Base-by-base conservation (phyloP, 2,797 vertebrate genomes). In the Orientallactaga sibirica region DNA sequence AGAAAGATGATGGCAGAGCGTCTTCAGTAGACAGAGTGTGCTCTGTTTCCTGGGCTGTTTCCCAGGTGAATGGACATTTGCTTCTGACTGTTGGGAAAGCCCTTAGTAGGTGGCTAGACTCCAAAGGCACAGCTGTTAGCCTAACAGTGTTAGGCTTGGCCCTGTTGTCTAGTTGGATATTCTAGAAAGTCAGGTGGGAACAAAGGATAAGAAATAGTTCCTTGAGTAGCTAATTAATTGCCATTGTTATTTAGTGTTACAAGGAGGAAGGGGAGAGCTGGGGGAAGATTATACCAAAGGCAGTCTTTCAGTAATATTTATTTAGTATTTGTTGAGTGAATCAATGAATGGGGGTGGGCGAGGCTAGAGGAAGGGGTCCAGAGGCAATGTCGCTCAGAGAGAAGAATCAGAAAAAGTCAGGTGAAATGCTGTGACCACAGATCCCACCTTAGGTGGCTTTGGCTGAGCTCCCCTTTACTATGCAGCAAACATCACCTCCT, bases 261-360 rank as follows among this genome's bases (percentile, higher is more conserved):
- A 79, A 75, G 81, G 16, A 19, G 78, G 58, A 73, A 41, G 37
- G 41, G 58, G 12, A 61, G 74, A 70, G 25, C 29, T n/a, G 37
- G 66, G 58, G 75, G 52, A 58, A 61, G 66, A 48, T 24, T 5
- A n/a, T 16, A 66, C 7, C 15, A 29, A 48, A 43, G 90, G 33
- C 37, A 71, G 10, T 3, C 55, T n/a, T 55, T 90, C 52, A 77
- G 33, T 84, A 68, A 70, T 43, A 71, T 52, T 86, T 27, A 41
- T 7, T 71, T 83, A 78, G 37, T 76, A 67, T 64, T 78, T 90
- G 43, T 61, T 58, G 85, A 75, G 66, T 64, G 41, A 83, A 76
- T 68, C 67, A 80, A 79, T 93, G 52, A 89, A 82, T 33, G 73
- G 24, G 20, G 43, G 6, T 48, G 48, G 48, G 7, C 7, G 74